Conservation (phyloP, 2,888 invertebrate genomes). For the Drosophila sordidapex region DNA sequence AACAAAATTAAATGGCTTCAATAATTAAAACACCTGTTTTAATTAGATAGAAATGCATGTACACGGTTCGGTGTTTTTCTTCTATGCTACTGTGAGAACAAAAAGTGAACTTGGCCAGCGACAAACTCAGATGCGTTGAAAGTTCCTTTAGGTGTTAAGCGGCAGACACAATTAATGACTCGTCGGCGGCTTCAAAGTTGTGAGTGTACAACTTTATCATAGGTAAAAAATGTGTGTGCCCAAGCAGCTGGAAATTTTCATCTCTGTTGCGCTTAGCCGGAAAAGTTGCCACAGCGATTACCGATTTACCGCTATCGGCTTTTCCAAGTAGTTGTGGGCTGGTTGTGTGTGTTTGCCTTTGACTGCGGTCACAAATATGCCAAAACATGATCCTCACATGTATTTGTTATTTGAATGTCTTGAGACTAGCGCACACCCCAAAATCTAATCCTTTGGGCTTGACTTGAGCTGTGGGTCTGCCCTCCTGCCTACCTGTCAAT, state of each 20-base stretch:
- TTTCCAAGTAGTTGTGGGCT: constrained; percentile 35
- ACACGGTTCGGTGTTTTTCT: constrained; percentile 15
- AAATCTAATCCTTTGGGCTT: constrained; percentile 64
- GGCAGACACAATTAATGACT: constrained; percentile 66
- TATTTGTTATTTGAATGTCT: constrained; percentile 55
- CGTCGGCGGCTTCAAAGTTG: constrained; percentile 65
- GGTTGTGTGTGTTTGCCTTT: constrained; percentile 35
- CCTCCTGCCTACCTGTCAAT: constrained; percentile 47
- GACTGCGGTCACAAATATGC: constrained; percentile 69
- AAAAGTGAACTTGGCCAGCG: constrained; percentile 31
- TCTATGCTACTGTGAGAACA: constrained; percentile 49
- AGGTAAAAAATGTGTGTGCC: constrained; percentile 1
- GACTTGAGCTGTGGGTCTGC: constrained; percentile 51
- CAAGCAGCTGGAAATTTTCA: constrained; percentile 58
- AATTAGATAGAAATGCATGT: constrained; percentile 76
- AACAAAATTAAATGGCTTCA: constrained; percentile 68
- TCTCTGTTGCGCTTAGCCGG: constrained; percentile 17
- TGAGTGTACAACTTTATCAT: constrained; percentile 64
- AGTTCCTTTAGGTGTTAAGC: constrained; percentile 68
- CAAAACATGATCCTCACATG: constrained; percentile 72
- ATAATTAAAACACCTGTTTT: constrained; percentile 82
- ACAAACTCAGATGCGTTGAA: constrained; percentile 50
- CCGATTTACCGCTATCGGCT: constrained; percentile 38
- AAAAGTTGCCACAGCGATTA: constrained; percentile 47
- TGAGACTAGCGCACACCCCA: constrained; percentile 20